Percentiles rank a stretch among this genome's conserved stretches.
These are phyloP conservation scores for Drosophila equinoxialis DNA, from an alignment of 1,140 invertebrate species.

Conservation along the genomic window DNA sequence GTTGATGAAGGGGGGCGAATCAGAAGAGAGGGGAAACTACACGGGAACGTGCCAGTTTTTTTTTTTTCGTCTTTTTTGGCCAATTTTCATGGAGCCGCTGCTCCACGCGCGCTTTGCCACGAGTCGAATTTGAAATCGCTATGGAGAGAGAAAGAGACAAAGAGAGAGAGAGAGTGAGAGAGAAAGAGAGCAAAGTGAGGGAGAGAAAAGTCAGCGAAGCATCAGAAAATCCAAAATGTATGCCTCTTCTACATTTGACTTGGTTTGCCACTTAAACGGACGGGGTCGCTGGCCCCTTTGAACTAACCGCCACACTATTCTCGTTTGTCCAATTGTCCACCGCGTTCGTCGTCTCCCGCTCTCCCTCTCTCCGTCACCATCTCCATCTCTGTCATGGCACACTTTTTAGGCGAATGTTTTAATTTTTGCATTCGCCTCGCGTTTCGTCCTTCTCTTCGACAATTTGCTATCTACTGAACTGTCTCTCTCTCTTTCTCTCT, in stretches of 20 bases:
- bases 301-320: slow-evolving; percentile 4
- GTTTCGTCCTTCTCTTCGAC: neutral
- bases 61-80: slow-evolving; percentile 26
- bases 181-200: slow-evolving; percentile 8
- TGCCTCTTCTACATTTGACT: slow-evolving; percentile 64
- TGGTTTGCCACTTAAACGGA: slow-evolving; percentile 66
- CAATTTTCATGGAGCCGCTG: slow-evolving; percentile 41
- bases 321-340: neutral
- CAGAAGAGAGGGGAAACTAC: neutral
- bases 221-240: slow-evolving; percentile 59
- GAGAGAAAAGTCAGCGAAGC: slow-evolving; percentile 60
- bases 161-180: neutral
- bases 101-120: neutral
- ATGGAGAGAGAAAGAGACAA: neutral
- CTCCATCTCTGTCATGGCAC: slow-evolving; percentile 53
- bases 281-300: slow-evolving; percentile 17
- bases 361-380: neutral
- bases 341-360: neutral
- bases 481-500: slow-evolving; percentile 28
- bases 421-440: slow-evolving; percentile 52
- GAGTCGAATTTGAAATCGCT: slow-evolving; percentile 21
- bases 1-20: neutral
- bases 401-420: slow-evolving; percentile 63
- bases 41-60: slow-evolving; percentile 55
- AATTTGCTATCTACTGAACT: neutral